Base-by-base conservation (phyloP, 2,888 invertebrate species). In the Machimus atricapillus region DNA sequence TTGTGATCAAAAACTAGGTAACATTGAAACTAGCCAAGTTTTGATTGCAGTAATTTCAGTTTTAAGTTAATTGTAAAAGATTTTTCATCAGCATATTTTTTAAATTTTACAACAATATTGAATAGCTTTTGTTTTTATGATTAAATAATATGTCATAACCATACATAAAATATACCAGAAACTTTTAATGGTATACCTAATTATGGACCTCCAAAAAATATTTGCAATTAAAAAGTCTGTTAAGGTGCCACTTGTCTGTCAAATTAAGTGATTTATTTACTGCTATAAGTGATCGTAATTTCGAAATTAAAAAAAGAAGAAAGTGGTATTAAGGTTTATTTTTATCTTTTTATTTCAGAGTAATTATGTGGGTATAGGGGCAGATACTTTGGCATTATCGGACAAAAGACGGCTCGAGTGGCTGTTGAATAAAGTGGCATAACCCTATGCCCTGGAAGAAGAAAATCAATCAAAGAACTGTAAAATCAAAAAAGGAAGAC, bases 401-500 rank as follows among this genome's bases (percentile, higher is more conserved):
- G 19, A 66, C 66, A 66, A 66, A 66, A 66, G 66, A 12, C 27
- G 23, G 66, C 27, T 8, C 23, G 66, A 66, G 66, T 27, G 19
- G 9, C 27, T 27, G 23, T 66, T 27, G 66, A 66, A 27, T 19
- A 27, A 27, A 66, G 66, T 23, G 27, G 66, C 66, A 27, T 66
- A 66, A 66, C 66, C 66, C 66, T 66, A 14, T 76, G 37, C 76
- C 76, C 31, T 34, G 76, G n/a, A 76, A 56, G 31, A 56, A 81
- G 81, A 66, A 66, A 81, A 81, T 81, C 81, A 81, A 81, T 81
- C 81, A 81, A 81, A 81, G 81, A 81, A 56, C 81, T 81, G 46
- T 81, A 81, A 81, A 81, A 56, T 56, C 31, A n/a, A 31, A 81
- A 81, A 52, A 81, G 52, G 81, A 52, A 81, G n/a, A 56, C 16